Evolutionary conservation across 2,797 vertebrate genomes (phyloP), one percentile per base, ranked within the genome.

Genomic region (Tokudaia tokunoshimensis): DNA sequence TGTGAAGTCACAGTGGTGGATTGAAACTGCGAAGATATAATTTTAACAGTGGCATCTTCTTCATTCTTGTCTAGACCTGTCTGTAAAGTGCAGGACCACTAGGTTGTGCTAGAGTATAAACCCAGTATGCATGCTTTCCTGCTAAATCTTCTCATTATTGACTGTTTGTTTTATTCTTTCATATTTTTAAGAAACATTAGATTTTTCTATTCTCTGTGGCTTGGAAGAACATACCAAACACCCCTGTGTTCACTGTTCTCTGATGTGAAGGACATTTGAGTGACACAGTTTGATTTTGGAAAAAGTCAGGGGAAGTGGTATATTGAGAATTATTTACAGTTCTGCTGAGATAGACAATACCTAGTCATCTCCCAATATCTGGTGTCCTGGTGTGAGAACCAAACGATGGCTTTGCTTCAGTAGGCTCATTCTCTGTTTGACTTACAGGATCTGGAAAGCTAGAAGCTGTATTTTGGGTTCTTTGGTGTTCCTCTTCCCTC

Each of bases 41-140:
- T 91, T 90, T 65, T 67, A 34, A 50, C 34, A 57, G 55, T 2
- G n/a, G 24, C 0, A 1, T 2, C 59, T 61, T 9, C 44, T 74
- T n/a, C 31, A 6, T 47, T 13, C n/a, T 78, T 4, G 12, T 2
- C 19, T 61, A 20, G 57, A 63, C 44, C 81, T 82, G 90, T 37
- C 61, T 85, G 37, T 74, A 61, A 95, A 94, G 72, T 1, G 0
- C 37, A 82, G 44, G 3, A 59, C 97, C 97, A 95, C 97, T 97
- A 97, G 96, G 96, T 89, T 96, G 97, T 90, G 96, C 97, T 97
- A 81, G 59, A 88, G 94, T 74, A 92, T 59, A 92, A 87, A 92
- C 17, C 57, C 26, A 94, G 52, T 5, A 20, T 1, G 6, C 37
- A 15, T 1, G n/a, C 22, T 34, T 79, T 81, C 34, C 34, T 41